Percentiles rank a stretch among this genome's conserved stretches.
Evolutionary conservation across 1,140 invertebrate species (phyloP).

Genomic region (Sipha flava): DNA sequence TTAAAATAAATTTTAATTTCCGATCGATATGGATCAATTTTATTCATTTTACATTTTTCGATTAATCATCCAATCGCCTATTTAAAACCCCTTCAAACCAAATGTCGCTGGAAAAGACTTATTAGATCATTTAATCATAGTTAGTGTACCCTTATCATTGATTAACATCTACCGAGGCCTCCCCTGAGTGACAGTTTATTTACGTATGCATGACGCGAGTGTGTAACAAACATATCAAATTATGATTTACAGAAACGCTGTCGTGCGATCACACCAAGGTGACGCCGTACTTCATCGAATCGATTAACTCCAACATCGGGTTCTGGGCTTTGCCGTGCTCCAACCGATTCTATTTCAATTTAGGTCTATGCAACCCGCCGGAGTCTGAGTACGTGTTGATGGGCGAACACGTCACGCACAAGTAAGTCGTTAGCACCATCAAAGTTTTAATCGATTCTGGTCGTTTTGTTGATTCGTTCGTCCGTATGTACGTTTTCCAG

Average conservation of each 20-base stretch:
- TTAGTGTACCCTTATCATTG: too few species aligned
- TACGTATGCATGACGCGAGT: too few species aligned
- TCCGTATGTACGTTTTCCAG: slow-evolving; percentile 45
- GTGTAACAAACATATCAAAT: too few species aligned
- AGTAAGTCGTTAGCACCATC: slow-evolving; percentile 47
- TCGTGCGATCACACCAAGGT: slow-evolving; percentile 82
- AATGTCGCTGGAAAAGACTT: too few species aligned
- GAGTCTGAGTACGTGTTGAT: slow-evolving; percentile 69
- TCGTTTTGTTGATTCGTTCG: background rate
- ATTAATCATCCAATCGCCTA: too few species aligned
- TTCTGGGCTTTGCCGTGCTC: slow-evolving; percentile 76
- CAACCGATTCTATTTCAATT: slow-evolving; percentile 66
- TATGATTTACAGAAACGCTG: slow-evolving; percentile 62
- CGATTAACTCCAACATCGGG: slow-evolving; percentile 63
- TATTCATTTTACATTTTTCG: too few species aligned
- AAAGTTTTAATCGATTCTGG: background rate
- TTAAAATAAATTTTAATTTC: too few species aligned
- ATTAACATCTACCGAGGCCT: too few species aligned
- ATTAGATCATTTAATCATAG: too few species aligned
- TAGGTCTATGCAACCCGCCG: slow-evolving; percentile 68
- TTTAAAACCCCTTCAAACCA: too few species aligned
- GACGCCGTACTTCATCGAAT: slow-evolving; percentile 80
- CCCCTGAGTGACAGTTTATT: too few species aligned
- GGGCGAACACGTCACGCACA: slow-evolving; percentile 67
- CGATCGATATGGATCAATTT: too few species aligned